phyloP scores from a whole-genome alignment of 2,797 vertebrate genomes.

The Crenuchus spilurus region DNA sequence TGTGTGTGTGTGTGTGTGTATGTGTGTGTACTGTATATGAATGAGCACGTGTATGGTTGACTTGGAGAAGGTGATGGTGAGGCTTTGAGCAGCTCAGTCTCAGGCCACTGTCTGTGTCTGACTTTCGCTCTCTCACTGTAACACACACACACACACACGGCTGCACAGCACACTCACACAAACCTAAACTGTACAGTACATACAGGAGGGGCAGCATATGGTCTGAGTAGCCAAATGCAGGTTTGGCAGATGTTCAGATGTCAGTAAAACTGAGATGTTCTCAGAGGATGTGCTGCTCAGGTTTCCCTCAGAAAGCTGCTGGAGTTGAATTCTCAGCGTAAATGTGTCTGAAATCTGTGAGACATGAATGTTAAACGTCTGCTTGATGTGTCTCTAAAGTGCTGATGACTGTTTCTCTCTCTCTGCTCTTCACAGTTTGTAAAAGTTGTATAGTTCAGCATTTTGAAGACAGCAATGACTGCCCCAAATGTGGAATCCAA shows the following conservation, averaged over 20 bases:
- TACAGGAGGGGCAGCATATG: constrained; percentile 5
- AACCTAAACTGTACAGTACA: neutral
- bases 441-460: constrained; percentile 99
- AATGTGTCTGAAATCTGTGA: too few species aligned
- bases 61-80: constrained; percentile 23
- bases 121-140: constrained; percentile 2
- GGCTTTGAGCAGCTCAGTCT: constrained; percentile 22
- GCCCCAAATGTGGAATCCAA: constrained; percentile 96
- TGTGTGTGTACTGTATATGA: neutral
- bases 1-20: neutral
- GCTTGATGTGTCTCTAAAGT: neutral
- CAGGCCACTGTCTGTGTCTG: constrained; percentile 33
- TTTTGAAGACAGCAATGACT: constrained; percentile 99
- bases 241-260: constrained; percentile 10
- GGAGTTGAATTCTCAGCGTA: neutral
- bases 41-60: neutral
- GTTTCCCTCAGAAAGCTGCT: neutral
- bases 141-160: neutral
- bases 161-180: constrained; percentile 8
- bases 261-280: neutral
- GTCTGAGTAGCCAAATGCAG: constrained; percentile 2
- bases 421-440: constrained; percentile 82
- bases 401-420: neutral
- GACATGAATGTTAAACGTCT: neutral
- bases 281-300: neutral